These are phyloP conservation scores for Pterophyllum scalare DNA, from an alignment of 2,113 vertebrate species.

Conservation along the genomic window DNA sequence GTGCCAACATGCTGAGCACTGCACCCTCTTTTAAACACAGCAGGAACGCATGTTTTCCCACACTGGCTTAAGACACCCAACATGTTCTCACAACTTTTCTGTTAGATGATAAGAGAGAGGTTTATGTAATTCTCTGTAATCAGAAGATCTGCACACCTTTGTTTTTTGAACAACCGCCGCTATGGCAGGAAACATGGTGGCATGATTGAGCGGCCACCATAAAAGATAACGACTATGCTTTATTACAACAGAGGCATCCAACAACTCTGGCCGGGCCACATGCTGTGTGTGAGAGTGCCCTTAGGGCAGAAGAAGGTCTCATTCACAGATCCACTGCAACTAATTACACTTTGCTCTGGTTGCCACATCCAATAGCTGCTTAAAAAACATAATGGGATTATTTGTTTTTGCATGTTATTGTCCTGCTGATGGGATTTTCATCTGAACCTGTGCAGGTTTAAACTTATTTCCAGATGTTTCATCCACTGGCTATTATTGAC, in stretches of 20 bases:
- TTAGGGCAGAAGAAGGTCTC: conserved; percentile 35
- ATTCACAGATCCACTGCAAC: conserved; percentile 58
- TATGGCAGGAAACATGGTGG: conserved; percentile 62
- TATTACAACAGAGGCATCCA: conserved; percentile 39
- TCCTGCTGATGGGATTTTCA: conserved; percentile 43
- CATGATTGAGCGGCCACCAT: conserved; percentile 57
- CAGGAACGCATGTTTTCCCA: conserved; percentile 66
- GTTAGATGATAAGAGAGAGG: conserved; percentile 53
- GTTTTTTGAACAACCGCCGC: conserved; percentile 32
- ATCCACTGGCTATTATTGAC: conserved; percentile 43
- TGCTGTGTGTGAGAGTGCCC: conserved; percentile 40
- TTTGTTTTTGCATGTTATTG: conserved; percentile 49
- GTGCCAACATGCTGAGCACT: conserved; percentile 71
- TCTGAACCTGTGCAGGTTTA: conserved; percentile 51
- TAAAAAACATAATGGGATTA: conserved; percentile 38
- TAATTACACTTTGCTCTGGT: conserved; percentile 42
- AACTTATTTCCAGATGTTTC: conserved; percentile 65
- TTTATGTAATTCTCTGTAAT: conserved; percentile 56
- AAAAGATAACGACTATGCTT: conserved; percentile 61
- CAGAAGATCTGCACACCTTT: conserved; percentile 46
- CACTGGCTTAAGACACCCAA: conserved; percentile 55
- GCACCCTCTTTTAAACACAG: conserved; percentile 64
- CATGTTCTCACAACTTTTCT: conserved; percentile 61
- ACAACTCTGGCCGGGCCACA: conserved; percentile 13
- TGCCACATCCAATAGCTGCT: conserved; percentile 56